phyloP scores from a whole-genome alignment of 1,140 invertebrate species.

The Helicoverpa armigera region DNA sequence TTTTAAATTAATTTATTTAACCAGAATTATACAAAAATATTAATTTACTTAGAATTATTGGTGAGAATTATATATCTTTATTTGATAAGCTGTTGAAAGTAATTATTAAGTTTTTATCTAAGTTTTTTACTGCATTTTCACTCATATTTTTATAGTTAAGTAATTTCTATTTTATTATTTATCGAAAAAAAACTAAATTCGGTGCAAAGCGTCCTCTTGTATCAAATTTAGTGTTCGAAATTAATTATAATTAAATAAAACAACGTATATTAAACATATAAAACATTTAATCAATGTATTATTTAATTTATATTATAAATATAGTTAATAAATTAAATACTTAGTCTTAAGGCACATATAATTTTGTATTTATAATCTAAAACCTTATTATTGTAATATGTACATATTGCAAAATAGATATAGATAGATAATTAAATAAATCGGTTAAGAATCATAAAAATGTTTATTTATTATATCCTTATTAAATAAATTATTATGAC shows the following conservation, averaged over 20 bases:
- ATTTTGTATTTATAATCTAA: conserved; percentile 27
- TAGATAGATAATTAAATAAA: conserved; percentile 41
- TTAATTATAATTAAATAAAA: conserved; percentile 22
- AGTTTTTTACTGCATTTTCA: conserved; percentile 78
- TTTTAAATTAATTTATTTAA: not conserved
- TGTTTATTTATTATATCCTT: not conserved
- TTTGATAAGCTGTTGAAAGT: too few relatives aligned
- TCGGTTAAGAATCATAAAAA: conserved; percentile 1
- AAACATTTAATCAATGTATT: not conserved
- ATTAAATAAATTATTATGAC: not conserved
- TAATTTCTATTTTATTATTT: conserved; percentile 48
- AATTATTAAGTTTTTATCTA: not conserved
- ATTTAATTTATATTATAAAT: conserved; percentile 23
- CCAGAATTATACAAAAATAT: not conserved
- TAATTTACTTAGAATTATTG: too few relatives aligned
- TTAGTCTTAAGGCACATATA: conserved; percentile 17
- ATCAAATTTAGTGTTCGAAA: conserved; percentile 64
- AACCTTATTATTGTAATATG: conserved; percentile 58
- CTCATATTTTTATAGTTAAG: conserved; percentile 61
- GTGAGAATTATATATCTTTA: too few relatives aligned
- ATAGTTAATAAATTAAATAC: not conserved
- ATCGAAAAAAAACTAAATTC: conserved; percentile 62
- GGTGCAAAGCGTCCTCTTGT: conserved; percentile 83
- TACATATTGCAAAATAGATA: conserved; percentile 60
- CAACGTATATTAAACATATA: conserved; percentile 10